phyloP scores from a whole-genome alignment of 2,113 vertebrate genomes.

The Microcebus jonahi region DNA sequence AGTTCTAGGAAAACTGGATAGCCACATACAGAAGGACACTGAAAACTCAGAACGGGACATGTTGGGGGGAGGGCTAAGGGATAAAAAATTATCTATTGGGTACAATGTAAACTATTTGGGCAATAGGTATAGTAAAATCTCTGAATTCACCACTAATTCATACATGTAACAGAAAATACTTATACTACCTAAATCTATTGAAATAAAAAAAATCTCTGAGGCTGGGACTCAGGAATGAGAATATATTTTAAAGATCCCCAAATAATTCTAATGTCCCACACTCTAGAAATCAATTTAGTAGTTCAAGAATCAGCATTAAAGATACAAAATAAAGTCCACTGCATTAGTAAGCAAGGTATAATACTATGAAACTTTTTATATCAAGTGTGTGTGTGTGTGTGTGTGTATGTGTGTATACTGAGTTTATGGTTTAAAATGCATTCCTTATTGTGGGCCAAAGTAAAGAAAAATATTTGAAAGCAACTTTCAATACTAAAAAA shows the following conservation, averaged over 20 bases:
- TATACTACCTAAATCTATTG: no score
- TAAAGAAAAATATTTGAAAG: neutral
- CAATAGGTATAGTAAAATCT: no score
- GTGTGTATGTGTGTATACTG: neutral
- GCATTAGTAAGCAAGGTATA: neutral
- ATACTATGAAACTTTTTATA: neutral
- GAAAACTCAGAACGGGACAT: no score
- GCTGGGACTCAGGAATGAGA: neutral
- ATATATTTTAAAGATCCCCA: neutral
- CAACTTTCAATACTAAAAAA: neutral
- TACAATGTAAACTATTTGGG: no score
- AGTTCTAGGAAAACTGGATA: no score
- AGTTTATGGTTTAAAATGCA: neutral
- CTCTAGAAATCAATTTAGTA: neutral
- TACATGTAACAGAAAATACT: no score
- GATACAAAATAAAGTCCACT: neutral
- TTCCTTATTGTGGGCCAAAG: neutral
- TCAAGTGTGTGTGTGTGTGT: neutral
- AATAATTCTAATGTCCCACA: neutral
- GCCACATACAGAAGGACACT: no score
- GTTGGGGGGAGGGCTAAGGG: no score
- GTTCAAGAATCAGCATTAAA: neutral
- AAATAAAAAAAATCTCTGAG: neutral
- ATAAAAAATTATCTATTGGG: no score
- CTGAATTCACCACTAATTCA: no score